These are phyloP conservation scores for Takifugu bimaculatus DNA, from an alignment of 2,113 vertebrate genomes.

Conservation along the genomic window DNA sequence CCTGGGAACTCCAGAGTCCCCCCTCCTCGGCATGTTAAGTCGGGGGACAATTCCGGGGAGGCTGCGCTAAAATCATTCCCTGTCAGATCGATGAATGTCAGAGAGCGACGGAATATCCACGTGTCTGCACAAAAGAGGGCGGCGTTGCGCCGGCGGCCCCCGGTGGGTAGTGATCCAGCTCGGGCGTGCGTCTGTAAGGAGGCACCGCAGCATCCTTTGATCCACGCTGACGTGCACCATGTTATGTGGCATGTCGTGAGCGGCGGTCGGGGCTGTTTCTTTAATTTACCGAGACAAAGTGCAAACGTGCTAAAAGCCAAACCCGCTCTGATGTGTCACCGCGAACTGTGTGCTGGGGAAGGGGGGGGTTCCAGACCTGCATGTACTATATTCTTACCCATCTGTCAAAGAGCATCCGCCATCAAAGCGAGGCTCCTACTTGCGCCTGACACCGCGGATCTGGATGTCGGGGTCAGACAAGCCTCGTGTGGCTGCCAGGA, in stretches of 20 bases:
- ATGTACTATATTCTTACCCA: constrained; percentile 33
- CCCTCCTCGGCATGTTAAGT: constrained; percentile 36
- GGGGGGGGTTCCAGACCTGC: constrained; percentile 30
- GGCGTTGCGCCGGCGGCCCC: constrained; percentile 17
- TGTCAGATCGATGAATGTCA: constrained; percentile 58
- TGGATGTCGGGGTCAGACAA: constrained; percentile 53
- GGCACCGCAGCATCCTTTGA: constrained; percentile 34
- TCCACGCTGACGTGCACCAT: constrained; percentile 50
- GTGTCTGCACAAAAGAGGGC: constrained; percentile 34
- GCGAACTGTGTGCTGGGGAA: background rate
- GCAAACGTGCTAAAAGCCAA: constrained; percentile 64
- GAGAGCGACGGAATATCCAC: constrained; percentile 33
- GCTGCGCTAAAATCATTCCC: constrained; percentile 51
- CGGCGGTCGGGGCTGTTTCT: constrained; percentile 48
- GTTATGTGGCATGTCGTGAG: constrained; percentile 53
- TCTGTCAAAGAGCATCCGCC: constrained; percentile 25
- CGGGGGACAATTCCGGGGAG: constrained; percentile 42
- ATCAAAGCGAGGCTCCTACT: constrained; percentile 44
- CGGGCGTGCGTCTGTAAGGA: constrained; percentile 38
- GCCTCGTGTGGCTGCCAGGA: constrained; percentile 46
- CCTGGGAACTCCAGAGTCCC: constrained; percentile 4
- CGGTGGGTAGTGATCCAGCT: constrained; percentile 32
- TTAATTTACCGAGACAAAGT: constrained; percentile 61
- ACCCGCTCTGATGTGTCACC: constrained; percentile 12
- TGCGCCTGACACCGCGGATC: constrained; percentile 38